Evolutionary conservation across 1,140 invertebrate species (phyloP).

Genomic region (Calephelis virginiensis): DNA sequence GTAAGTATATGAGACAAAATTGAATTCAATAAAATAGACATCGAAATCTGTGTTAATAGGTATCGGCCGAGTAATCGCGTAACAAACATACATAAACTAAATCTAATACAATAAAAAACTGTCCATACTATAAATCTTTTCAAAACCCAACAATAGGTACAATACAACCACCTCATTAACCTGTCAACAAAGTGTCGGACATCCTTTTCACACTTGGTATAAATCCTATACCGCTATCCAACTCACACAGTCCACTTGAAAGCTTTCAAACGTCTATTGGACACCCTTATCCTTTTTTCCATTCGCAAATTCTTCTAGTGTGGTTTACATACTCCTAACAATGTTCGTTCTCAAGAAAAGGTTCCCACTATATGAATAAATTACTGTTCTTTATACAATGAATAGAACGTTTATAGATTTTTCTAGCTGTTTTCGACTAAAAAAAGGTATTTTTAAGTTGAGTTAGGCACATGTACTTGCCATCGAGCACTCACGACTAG

Average conservation of each 20-base stretch:
- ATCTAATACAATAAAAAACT: not conserved
- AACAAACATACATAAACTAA: not conserved
- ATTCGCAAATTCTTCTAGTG: slow-evolving; percentile 12
- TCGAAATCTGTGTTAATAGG: too few relatives aligned
- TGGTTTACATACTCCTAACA: slow-evolving; percentile 4
- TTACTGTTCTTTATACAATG: not conserved
- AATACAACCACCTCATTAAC: slow-evolving; percentile 24
- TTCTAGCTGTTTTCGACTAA: too few relatives aligned
- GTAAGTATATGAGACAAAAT: too few relatives aligned
- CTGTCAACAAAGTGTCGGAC: slow-evolving; percentile 28
- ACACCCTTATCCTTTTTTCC: slow-evolving; percentile 27
- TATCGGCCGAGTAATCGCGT: too few relatives aligned
- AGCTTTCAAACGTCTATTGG: slow-evolving; percentile 27
- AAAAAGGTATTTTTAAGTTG: too few relatives aligned
- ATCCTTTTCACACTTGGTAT: slow-evolving; percentile 13
- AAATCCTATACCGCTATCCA: slow-evolving; percentile 14
- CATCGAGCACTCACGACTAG: too few relatives aligned
- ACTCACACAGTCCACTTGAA: slow-evolving; percentile 24
- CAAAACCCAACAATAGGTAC: slow-evolving; percentile 7
- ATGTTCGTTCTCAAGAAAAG: not conserved
- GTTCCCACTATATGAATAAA: not conserved
- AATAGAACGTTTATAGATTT: too few relatives aligned
- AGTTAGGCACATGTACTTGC: too few relatives aligned
- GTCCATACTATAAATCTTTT: slow-evolving; percentile 3
- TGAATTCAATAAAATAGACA: too few relatives aligned